A percentile compares a stretch with the other conserved stretches of the same genome.
Conservation (phyloP, 1,140 invertebrate species). For the Trachymyrmex cornetzi region DNA sequence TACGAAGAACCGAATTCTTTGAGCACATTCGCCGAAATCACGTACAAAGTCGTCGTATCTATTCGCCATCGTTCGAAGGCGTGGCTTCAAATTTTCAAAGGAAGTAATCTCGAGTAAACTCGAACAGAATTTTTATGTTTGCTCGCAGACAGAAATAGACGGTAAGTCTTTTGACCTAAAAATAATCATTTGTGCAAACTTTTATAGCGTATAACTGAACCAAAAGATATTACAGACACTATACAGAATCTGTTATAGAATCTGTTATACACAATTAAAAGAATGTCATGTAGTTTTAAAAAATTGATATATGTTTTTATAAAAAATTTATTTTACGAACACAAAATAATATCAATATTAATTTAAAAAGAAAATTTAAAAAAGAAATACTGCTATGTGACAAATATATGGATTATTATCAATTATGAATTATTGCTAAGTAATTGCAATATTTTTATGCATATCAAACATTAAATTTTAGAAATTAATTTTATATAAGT, state of each 20-base stretch:
- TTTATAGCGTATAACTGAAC: background rate
- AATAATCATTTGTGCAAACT: background rate
- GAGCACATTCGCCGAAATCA: conserved; percentile 29
- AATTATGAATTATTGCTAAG: background rate
- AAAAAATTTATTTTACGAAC: background rate
- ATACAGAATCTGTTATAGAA: background rate
- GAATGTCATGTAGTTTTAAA: background rate
- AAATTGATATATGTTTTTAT: background rate
- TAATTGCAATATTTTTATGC: background rate
- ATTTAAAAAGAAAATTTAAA: background rate
- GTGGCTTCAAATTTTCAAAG: conserved; percentile 35
- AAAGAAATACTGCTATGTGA: background rate
- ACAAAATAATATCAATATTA: background rate
- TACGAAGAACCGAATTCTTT: conserved; percentile 19
- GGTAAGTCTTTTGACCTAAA: background rate
- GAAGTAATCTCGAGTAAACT: conserved; percentile 16
- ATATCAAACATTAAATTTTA: background rate
- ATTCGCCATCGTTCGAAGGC: conserved; percentile 1
- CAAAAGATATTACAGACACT: background rate
- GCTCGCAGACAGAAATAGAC: background rate
- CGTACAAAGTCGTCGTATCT: conserved; percentile 24
- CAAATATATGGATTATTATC: background rate
- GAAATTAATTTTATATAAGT: background rate
- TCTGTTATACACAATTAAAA: background rate
- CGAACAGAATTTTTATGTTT: conserved; percentile 33